Conservation (phyloP, 1,140 invertebrate genomes). For the Galleria mellonella region DNA sequence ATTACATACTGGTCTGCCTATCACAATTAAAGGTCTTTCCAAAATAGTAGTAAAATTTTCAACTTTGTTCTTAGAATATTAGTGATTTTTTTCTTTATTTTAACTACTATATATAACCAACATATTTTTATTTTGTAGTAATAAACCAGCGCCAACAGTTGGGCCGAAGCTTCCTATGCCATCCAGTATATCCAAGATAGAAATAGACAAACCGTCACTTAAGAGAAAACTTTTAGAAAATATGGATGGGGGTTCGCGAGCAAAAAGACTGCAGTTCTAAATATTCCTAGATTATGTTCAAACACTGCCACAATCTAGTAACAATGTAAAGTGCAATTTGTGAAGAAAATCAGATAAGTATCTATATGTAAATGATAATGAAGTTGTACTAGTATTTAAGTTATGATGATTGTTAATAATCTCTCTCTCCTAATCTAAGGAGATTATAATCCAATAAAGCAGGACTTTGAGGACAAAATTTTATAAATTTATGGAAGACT, state of each 20-base stretch:
- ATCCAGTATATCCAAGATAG: constrained; percentile 74
- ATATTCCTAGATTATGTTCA: constrained; percentile 5
- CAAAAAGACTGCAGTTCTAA: constrained; percentile 80
- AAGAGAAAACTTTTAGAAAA: constrained; percentile 85
- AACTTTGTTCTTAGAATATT: too few relatives aligned
- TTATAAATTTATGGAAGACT: not conserved
- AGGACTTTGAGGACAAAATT: constrained; percentile 7
- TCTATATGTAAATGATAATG: constrained; percentile 5
- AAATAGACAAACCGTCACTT: constrained; percentile 80
- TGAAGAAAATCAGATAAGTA: constrained; percentile 5
- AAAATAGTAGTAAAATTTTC: too few relatives aligned
- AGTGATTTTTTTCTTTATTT: too few relatives aligned
- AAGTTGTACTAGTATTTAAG: not conserved
- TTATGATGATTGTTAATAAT: not conserved
- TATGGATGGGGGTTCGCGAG: constrained; percentile 79
- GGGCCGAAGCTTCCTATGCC: constrained; percentile 88
- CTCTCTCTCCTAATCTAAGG: too few relatives aligned
- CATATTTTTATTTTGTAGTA: constrained; percentile 74
- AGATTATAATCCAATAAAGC: too few relatives aligned
- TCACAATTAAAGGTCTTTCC: too few relatives aligned
- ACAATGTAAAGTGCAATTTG: constrained; percentile 37
- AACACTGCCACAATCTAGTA: constrained; percentile 19
- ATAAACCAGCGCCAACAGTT: constrained; percentile 91
- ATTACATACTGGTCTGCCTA: too few relatives aligned
- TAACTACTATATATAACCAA: not conserved